These are phyloP conservation scores for Coelinius sp. DNA, from an alignment of 2,888 invertebrate genomes.

Conservation along the genomic window DNA sequence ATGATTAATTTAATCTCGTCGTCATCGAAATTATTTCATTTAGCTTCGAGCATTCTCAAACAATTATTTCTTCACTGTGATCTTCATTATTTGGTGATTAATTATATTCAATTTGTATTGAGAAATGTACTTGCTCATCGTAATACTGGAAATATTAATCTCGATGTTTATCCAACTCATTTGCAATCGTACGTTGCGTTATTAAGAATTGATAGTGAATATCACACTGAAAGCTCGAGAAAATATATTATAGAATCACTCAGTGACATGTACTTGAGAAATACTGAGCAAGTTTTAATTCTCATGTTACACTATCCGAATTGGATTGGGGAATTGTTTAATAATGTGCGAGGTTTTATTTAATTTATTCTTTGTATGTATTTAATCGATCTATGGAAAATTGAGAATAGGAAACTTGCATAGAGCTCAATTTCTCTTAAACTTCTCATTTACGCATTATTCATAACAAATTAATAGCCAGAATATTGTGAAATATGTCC, in stretches of 20 bases:
- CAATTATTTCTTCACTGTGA: conserved; percentile 53
- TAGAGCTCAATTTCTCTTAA: background rate
- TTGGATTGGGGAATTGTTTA: conserved; percentile 54
- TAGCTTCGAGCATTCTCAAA: conserved; percentile 53
- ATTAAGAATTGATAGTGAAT: conserved; percentile 54
- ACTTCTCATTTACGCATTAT: too few relatives aligned
- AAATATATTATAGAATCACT: conserved; percentile 49
- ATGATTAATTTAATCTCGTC: conserved; percentile 49
- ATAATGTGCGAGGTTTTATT: conserved; percentile 33
- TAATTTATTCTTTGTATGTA: background rate
- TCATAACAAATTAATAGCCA: too few relatives aligned
- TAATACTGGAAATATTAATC: conserved; percentile 46
- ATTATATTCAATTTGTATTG: conserved; percentile 54
- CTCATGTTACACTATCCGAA: conserved; percentile 60
- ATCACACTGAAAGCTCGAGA: conserved; percentile 53
- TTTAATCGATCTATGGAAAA: conserved; percentile 10
- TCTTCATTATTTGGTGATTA: conserved; percentile 46
- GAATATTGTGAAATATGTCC: too few relatives aligned
- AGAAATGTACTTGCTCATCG: conserved; percentile 48
- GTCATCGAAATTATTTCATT: conserved; percentile 55
- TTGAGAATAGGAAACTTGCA: background rate
- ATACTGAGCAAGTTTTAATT: conserved; percentile 50
- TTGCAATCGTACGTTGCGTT: conserved; percentile 56
- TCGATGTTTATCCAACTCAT: conserved; percentile 61
- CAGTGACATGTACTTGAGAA: conserved; percentile 48